A percentile compares a stretch with the other conserved stretches of the same genome.
phyloP scores from a whole-genome alignment of 2,888 invertebrate genomes.

The Hypomecis atomaria region DNA sequence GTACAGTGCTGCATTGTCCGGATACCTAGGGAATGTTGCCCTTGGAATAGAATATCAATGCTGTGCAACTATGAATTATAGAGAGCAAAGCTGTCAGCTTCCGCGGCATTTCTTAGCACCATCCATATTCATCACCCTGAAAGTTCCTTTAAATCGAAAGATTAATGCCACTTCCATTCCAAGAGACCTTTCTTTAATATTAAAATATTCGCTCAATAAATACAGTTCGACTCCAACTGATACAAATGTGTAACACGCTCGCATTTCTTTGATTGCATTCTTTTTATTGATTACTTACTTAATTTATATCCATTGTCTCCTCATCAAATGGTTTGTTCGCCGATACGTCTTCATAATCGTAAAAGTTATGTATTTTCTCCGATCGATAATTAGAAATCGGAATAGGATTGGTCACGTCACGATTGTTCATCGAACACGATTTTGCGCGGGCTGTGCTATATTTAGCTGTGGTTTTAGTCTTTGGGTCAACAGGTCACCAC shows the following conservation, averaged over 20 bases:
- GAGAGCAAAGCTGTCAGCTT: constrained; percentile 16
- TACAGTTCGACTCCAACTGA: constrained; percentile 34
- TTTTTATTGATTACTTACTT: constrained; percentile 51
- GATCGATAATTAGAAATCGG: constrained; percentile 65
- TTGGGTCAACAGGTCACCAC: constrained; percentile 13
- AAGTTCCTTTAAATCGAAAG: constrained; percentile 24
- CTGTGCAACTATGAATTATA: constrained; percentile 26
- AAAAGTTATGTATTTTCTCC: constrained; percentile 57
- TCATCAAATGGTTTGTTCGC: constrained; percentile 43
- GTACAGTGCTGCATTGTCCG: constrained; percentile 9
- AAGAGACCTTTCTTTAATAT: constrained; percentile 31
- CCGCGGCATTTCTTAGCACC: constrained; percentile 17
- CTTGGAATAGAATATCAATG: constrained; percentile 43
- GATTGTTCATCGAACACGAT: constrained; percentile 58
- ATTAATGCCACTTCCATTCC: constrained; percentile 25
- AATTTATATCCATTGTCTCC: constrained; percentile 50
- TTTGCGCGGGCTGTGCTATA: constrained; percentile 47
- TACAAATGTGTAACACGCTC: constrained; percentile 47
- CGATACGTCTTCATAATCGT: constrained; percentile 53
- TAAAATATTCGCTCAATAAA: constrained; percentile 45
- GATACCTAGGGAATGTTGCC: constrained; percentile 20
- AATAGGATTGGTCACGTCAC: constrained; percentile 64
- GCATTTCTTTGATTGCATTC: constrained; percentile 47
- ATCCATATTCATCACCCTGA: constrained; percentile 15
- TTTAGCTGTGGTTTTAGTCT: constrained; percentile 20